Evolutionary conservation across 2,888 invertebrate genomes (phyloP).

Genomic region (Caenorhabditis sp.): DNA sequence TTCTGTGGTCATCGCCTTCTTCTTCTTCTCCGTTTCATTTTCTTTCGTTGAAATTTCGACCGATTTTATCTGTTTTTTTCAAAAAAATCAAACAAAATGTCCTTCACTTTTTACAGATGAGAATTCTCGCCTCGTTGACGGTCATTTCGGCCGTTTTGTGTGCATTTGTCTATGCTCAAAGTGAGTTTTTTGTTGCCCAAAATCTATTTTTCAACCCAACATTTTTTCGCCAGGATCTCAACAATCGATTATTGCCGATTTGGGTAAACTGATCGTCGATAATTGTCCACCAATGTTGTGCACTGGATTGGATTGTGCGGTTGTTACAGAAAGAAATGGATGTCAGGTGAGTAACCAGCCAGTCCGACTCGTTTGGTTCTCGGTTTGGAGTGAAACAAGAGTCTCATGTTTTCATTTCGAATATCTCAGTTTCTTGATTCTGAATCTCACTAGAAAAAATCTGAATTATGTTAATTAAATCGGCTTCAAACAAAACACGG

Average conservation of each 20-base stretch:
- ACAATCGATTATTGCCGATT: conserved; percentile 64
- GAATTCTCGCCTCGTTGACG: conserved; percentile 23
- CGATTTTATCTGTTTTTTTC: neutral
- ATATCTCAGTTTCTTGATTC: no score
- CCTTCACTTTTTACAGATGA: neutral
- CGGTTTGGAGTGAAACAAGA: no score
- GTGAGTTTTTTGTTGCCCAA: conserved; percentile 11
- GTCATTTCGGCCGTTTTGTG: conserved; percentile 20
- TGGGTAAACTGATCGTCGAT: conserved; percentile 69
- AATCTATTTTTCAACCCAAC: neutral
- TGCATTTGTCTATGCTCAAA: conserved; percentile 23
- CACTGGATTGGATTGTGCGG: conserved; percentile 70
- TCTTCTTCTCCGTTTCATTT: neutral
- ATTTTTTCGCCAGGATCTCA: conserved; percentile 50
- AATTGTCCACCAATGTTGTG: conserved; percentile 71
- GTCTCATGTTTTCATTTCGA: no score
- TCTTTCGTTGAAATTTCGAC: neutral
- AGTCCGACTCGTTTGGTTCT: no score
- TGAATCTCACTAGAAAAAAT: no score
- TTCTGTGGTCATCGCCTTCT: neutral
- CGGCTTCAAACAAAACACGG: no score
- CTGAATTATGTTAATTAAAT: no score
- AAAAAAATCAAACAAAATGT: no score
- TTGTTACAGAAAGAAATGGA: conserved; percentile 70
- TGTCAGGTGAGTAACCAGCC: conserved; percentile 66